A percentile compares a stretch with the other conserved stretches of the same genome.
These are phyloP conservation scores for Dryococelus australis DNA, from an alignment of 2,888 invertebrate genomes.

Conservation along the genomic window DNA sequence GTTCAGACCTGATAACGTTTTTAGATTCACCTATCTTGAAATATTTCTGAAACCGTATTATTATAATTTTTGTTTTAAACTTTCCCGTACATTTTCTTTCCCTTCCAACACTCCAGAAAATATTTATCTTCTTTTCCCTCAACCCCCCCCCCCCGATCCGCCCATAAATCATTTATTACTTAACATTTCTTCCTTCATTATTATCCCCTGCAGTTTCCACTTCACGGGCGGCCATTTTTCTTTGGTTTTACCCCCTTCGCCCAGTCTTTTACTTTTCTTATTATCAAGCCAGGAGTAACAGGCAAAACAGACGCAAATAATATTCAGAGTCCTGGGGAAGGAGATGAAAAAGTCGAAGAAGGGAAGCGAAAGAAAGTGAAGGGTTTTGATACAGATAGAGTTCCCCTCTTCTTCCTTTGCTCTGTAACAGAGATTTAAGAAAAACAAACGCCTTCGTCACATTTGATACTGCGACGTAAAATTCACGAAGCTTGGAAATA, in stretches of 20 bases:
- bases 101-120: neutral
- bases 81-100: neutral
- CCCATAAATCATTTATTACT: slow-evolving; percentile 16
- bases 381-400: slow-evolving; percentile 10
- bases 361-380: neutral
- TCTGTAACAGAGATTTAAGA: neutral
- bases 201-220: slow-evolving; percentile 1
- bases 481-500: neutral
- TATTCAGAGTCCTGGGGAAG: neutral
- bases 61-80: neutral
- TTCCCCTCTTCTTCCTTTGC: neutral
- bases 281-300: slow-evolving; percentile 9
- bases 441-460: neutral
- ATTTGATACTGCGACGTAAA: neutral
- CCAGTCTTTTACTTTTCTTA: neutral
- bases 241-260: slow-evolving; percentile 1
- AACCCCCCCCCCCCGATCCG: neutral
- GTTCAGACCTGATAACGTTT: too few relatives aligned
- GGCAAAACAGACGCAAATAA: slow-evolving; percentile 16
- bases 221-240: slow-evolving; percentile 16
- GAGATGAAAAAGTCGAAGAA: neutral
- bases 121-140: neutral
- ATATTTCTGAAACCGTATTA: neutral
- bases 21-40: neutral
- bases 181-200: slow-evolving; percentile 4